These are phyloP conservation scores for Wasmannia auropunctata DNA, from an alignment of 1,140 invertebrate genomes.

Conservation along the genomic window DNA sequence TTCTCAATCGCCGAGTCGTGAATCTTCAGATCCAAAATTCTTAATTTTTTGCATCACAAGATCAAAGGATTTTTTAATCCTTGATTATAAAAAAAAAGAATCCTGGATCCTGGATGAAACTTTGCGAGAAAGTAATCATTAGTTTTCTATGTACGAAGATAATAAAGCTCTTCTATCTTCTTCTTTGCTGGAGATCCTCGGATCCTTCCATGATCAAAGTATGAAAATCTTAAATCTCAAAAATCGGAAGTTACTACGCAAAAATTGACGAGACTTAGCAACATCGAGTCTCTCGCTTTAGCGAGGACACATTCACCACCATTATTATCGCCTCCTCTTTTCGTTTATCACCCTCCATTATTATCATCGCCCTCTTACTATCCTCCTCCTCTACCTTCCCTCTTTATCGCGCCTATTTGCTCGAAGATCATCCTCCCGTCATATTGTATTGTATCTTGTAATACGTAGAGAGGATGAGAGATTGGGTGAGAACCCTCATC, in stretches of 20 bases:
- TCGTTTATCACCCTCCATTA: conserved; percentile 29
- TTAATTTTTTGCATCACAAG: background rate
- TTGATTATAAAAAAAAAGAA: background rate
- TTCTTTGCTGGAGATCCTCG: background rate
- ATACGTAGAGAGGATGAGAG: conserved; percentile 7
- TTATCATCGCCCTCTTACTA: conserved; percentile 23
- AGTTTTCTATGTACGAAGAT: background rate
- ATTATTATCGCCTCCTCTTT: conserved; percentile 27
- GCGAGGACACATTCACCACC: background rate
- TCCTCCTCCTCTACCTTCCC: background rate
- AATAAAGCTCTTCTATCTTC: background rate
- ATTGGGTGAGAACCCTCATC: conserved; percentile 4
- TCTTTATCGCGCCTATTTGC: conserved; percentile 17
- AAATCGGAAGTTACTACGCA: conserved; percentile 12
- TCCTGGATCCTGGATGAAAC: conserved; percentile 1
- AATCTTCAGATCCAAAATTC: background rate
- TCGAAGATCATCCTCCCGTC: conserved; percentile 66
- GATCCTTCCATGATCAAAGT: background rate
- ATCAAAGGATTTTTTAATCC: conserved; percentile 3
- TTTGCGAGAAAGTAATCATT: background rate
- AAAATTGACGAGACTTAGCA: conserved; percentile 43
- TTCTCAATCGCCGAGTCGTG: background rate
- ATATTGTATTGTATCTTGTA: background rate
- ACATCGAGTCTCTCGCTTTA: conserved; percentile 21
- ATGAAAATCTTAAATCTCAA: background rate